These are phyloP conservation scores for Argya squamiceps DNA, from an alignment of 2,797 vertebrate species.

Conservation along the genomic window DNA sequence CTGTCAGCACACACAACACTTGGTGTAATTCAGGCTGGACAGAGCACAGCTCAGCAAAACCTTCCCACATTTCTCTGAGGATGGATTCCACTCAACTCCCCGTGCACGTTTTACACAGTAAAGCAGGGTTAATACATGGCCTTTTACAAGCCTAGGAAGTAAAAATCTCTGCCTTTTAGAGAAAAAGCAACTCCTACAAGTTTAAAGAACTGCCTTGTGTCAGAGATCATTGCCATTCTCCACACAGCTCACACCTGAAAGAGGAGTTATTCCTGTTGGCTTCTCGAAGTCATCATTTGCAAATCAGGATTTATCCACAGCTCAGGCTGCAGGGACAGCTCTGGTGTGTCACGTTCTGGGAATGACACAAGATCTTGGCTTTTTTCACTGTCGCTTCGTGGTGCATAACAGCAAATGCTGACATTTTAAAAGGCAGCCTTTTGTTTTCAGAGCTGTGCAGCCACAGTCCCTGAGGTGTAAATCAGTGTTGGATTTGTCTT, in stretches of 20 bases:
- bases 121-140: neutral
- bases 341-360: neutral
- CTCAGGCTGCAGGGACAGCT: neutral
- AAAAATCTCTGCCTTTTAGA: neutral
- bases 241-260: neutral
- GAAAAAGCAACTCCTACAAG: neutral
- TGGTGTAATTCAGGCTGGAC: neutral
- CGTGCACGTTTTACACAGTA: neutral
- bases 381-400: neutral
- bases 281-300: neutral
- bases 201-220: neutral
- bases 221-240: neutral
- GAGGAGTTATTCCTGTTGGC: neutral
- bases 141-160: neutral
- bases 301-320: neutral
- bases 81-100: neutral
- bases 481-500: neutral
- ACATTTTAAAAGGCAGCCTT: neutral
- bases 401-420: neutral
- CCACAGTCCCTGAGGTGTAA: neutral
- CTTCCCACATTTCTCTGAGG: neutral
- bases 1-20: neutral
- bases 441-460: neutral
- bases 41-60: neutral
- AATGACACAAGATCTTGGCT: neutral